Percentiles rank a stretch among this genome's conserved stretches.
phyloP scores from a whole-genome alignment of 2,888 invertebrate species.

The Pterostichus niger region DNA sequence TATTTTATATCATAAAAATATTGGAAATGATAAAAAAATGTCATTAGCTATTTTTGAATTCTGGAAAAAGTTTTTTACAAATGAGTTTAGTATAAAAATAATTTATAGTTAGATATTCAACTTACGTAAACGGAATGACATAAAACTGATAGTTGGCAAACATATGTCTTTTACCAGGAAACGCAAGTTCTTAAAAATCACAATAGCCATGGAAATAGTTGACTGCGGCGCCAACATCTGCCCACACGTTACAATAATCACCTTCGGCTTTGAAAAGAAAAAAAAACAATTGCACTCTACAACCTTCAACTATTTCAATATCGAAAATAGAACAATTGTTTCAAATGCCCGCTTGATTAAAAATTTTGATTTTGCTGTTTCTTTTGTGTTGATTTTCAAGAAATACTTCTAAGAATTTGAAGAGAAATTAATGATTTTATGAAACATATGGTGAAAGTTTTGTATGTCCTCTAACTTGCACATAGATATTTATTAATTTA shows the following conservation, averaged over 20 bases:
- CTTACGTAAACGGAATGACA: not conserved
- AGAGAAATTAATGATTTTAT: not conserved
- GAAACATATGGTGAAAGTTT: slow-evolving; percentile 42
- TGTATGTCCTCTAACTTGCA: not conserved
- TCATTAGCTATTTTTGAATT: too few relatives aligned
- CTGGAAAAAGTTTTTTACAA: too few relatives aligned
- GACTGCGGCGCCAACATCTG: slow-evolving; percentile 6
- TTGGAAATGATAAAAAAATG: too few relatives aligned
- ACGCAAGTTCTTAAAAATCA: slow-evolving; percentile 23
- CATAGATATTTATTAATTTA: slow-evolving; percentile 30
- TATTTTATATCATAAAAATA: too few relatives aligned
- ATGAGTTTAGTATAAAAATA: too few relatives aligned
- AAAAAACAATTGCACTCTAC: not conserved
- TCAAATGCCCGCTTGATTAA: not conserved
- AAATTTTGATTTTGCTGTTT: not conserved
- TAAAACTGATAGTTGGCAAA: not conserved
- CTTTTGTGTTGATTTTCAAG: not conserved
- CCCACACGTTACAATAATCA: slow-evolving; percentile 13
- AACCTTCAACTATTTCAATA: not conserved
- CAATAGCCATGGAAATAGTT: slow-evolving; percentile 25
- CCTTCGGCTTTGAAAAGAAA: not conserved
- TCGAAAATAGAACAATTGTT: slow-evolving; percentile 34
- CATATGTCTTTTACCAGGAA: slow-evolving; percentile 23
- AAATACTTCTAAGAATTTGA: not conserved
- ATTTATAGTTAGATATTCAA: too few relatives aligned